A percentile compares a stretch with the other conserved stretches of the same genome.
Conservation (phyloP, 2,797 vertebrate species). For the Sebastes alutus region DNA sequence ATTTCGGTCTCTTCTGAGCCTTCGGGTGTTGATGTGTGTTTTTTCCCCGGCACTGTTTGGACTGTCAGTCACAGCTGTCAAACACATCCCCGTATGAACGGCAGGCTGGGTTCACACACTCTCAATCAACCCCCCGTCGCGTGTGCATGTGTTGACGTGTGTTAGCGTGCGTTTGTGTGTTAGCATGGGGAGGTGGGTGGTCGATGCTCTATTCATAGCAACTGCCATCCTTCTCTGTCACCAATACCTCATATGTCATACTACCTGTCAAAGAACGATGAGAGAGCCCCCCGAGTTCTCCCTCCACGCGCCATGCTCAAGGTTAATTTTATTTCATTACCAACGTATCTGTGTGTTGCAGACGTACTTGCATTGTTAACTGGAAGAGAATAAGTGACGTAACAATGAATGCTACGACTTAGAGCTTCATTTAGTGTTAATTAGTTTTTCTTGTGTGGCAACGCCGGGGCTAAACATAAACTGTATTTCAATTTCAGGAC, state of each 20-base stretch:
- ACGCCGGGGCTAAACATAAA: neutral
- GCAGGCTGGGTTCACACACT: conserved; percentile 51
- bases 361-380: neutral
- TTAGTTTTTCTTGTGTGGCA: neutral
- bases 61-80: conserved; percentile 73
- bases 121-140: conserved; percentile 51
- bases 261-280: conserved; percentile 35
- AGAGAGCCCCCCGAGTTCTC: neutral
- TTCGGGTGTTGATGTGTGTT: conserved; percentile 35
- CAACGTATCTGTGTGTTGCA: neutral
- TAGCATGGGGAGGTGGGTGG: conserved; percentile 50
- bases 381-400: neutral
- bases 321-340: conserved; percentile 4
- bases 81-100: conserved; percentile 39
- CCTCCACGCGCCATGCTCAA: neutral
- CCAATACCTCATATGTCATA: conserved; percentile 48
- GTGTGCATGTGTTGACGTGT: conserved; percentile 26
- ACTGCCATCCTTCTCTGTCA: conserved; percentile 51
- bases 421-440: neutral
- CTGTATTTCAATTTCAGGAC: neutral
- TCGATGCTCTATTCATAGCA: conserved; percentile 64
- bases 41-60: conserved; percentile 24
- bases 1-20: conserved; percentile 48
- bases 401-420: neutral
- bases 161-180: conserved; percentile 33